A percentile compares a stretch with the other conserved stretches of the same genome.
Evolutionary conservation across 1,140 invertebrate species (phyloP).

Genomic region (Drosophila kepulauana): DNA sequence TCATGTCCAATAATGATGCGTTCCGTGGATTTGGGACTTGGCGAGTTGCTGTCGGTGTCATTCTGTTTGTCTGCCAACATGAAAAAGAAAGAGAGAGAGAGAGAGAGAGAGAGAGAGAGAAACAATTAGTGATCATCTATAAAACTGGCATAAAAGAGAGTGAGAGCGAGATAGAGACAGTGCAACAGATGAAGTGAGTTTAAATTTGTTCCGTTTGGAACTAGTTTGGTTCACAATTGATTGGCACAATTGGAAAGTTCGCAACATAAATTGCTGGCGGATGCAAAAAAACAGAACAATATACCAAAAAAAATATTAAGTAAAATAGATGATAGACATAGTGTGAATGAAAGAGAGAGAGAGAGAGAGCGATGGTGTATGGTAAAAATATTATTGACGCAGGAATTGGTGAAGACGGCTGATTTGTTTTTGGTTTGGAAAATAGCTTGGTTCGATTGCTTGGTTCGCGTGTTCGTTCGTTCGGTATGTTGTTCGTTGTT

Average conservation of each 20-base stretch:
- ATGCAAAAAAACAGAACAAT: conserved; percentile 55
- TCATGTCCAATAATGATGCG: conserved; percentile 93
- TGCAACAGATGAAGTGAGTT: neutral
- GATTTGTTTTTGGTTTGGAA: conserved; percentile 15
- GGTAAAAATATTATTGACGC: neutral
- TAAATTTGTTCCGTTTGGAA: neutral
- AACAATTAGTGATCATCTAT: too few relatives aligned
- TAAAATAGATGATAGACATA: conserved; percentile 7
- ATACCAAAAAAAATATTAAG: conserved; percentile 30
- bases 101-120: neutral
- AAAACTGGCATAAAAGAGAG: too few relatives aligned
- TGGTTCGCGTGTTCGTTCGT: conserved; percentile 32
- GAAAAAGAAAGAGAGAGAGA: neutral
- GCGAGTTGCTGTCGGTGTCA: conserved; percentile 63
- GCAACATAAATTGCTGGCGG: conserved; percentile 53
- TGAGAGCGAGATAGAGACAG: neutral
- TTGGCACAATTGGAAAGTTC: neutral
- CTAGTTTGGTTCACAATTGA: conserved; percentile 5
- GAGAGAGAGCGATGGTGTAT: conserved; percentile 10
- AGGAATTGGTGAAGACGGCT: conserved; percentile 19
- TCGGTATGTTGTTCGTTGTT: conserved; percentile 12
- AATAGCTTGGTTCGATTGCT: conserved; percentile 38
- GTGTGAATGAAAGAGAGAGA: too few relatives aligned
- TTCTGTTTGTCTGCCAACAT: conserved; percentile 65
- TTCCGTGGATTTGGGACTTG: conserved; percentile 86